Base-by-base conservation (phyloP, 1,140 invertebrate species). In the Drosophila arizonae region DNA sequence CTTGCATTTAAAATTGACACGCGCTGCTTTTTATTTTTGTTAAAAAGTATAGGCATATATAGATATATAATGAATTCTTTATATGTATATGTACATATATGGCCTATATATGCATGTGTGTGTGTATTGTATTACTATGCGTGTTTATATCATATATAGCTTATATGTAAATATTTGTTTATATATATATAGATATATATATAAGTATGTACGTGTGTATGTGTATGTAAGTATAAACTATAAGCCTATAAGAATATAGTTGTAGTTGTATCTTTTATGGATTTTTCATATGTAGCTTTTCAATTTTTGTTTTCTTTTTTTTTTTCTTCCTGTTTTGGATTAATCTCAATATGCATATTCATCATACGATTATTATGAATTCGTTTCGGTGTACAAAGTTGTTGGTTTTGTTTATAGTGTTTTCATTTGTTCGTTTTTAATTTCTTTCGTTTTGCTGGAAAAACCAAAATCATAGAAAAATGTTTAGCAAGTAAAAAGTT, bases 341-440 rank as follows among this genome's bases (percentile, higher is more conserved):
- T 70, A 56, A 66, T 78, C 78, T 82, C 76, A 77, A 77, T 86
- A 87, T 87, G 84, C 73, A 80, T 77, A 79, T 80, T 72, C 73
- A 75, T 76, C 70, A 68, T 74, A 81, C 36, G 72, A 87, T 81
- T 81, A 81, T 85, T 88, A 90, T 82, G 79, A 87, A 90, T 90
- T 90, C 80, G 76, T 82, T 90, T 90, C 87, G 86, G 87, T 90
- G 87, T 90, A 90, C 87, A 90, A 90, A 90, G 87, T 90, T 90
- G 76, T 90, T 90, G 82, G 69, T 87, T 90, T 90, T 90, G 87
- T 81, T 90, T 81, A 86, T 82, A 79, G 79, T 82, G 73, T 61
- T 67, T 78, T 78, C 45, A 66, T 76, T 68, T 57, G 9, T 72
- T 79, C 46, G 46, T 33, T 57, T 50, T 71, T 26, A 69, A 64